A percentile compares a stretch with the other conserved stretches of the same genome.
Conservation (phyloP, 1,140 invertebrate species). For the Bombus sylvicola region DNA sequence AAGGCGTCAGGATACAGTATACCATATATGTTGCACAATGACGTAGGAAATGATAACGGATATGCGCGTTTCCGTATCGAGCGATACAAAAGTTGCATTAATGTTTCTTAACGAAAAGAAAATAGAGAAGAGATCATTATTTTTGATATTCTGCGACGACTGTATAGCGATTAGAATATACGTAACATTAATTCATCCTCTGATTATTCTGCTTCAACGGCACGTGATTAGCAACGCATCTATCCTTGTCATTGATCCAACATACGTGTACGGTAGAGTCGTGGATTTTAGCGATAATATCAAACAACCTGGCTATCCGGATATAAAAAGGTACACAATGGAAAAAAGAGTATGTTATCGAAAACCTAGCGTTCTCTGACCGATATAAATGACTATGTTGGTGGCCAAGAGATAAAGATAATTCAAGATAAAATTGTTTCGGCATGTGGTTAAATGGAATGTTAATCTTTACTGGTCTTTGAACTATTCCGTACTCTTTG, state of each 20-base stretch:
- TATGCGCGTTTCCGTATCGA: neutral
- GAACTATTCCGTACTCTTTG: neutral
- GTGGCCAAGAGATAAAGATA: neutral
- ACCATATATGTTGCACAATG: neutral
- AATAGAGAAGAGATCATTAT: neutral
- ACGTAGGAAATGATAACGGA: conserved; percentile 26
- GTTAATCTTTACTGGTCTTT: neutral
- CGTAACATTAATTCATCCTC: neutral
- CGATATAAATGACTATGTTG: neutral
- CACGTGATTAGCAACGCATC: conserved; percentile 53
- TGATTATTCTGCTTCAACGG: conserved; percentile 44
- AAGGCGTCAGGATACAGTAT: neutral
- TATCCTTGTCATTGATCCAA: conserved; percentile 53
- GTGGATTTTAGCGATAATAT: conserved; percentile 12
- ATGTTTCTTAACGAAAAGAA: neutral
- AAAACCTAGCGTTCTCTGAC: neutral
- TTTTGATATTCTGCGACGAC: neutral
- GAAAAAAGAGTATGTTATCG: neutral
- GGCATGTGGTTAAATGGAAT: neutral
- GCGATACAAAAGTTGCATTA: neutral
- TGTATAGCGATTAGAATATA: neutral
- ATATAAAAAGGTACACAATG: neutral
- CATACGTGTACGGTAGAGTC: neutral
- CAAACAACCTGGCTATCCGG: neutral
- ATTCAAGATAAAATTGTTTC: conserved; percentile 1